Base-by-base conservation (phyloP, 2,113 vertebrate genomes). In the Octodon degus region DNA sequence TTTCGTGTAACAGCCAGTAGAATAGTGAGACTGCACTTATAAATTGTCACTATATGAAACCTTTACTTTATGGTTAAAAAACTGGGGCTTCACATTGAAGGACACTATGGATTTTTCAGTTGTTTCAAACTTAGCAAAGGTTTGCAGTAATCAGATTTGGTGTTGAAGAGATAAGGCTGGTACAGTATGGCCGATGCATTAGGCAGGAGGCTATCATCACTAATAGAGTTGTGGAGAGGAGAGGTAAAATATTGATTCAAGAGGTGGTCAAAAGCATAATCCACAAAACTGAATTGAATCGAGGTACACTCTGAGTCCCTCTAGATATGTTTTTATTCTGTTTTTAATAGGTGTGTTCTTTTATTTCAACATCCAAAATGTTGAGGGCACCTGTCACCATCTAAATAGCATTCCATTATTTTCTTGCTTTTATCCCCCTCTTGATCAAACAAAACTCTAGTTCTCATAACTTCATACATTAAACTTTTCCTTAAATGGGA, bases 191-290 rank as follows among this genome's bases (percentile, higher is more conserved):
- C n/a, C 14, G 16, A 53, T 67, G 37, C 5, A 4, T 88, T 55
- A 76, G 40, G 19, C 25, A 89, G 84, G 80, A 43, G 4, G 3
- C 8, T 24, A 2, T 55, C 94, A n/a, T 80, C 27, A 32, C 62
- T 94, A 84, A 93, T 60, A 91, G 0, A 94, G n/a, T 25, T 81
- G n/a, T 87, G 12, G 60, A 65, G 10, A 72, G 55, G 80, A 93
- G 24, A 96, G 55, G 60, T 55, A 65, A 96, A 96, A 94, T 93
- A 94, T 94, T 90, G 97, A 96, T 93, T 96, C 81, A 85, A 95
- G 86, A 91, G 86, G 55, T 96, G 85, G 87, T 87, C 84, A 85
- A 96, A 96, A 96, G 94, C 96, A 97, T 82, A 96, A 97, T 96
- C 97, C 96, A 87, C 87, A 96, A 37, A 89, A 93, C 76, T 81